phyloP scores from a whole-genome alignment of 2,113 vertebrate genomes.

The Datnioides undecimradiatus region DNA sequence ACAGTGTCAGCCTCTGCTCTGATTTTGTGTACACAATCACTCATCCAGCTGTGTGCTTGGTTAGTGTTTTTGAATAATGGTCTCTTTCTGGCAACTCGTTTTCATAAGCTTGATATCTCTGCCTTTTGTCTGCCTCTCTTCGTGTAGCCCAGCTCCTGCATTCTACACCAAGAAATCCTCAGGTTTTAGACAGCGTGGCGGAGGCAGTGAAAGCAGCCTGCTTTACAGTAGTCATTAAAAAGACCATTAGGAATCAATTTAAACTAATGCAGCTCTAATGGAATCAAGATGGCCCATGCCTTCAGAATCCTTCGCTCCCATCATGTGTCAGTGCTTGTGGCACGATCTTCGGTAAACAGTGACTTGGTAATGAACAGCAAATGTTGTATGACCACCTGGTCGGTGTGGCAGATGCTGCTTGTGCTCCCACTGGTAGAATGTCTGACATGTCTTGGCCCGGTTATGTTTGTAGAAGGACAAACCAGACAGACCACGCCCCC shows the following conservation, averaged over 20 bases:
- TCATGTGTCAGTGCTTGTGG: constrained; percentile 42
- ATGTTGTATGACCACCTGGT: constrained; percentile 49
- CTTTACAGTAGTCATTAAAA: constrained; percentile 69
- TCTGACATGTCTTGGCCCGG: constrained; percentile 38
- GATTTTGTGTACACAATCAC: neutral
- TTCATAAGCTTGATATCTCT: constrained; percentile 5
- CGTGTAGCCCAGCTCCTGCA: constrained; percentile 14
- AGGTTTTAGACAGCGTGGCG: constrained; percentile 4
- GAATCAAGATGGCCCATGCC: constrained; percentile 68
- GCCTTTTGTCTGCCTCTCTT: neutral
- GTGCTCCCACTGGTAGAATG: neutral
- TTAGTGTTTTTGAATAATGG: neutral
- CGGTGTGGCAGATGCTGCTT: constrained; percentile 31
- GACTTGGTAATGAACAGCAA: constrained; percentile 50
- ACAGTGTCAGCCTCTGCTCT: neutral
- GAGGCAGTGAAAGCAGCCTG: constrained; percentile 38
- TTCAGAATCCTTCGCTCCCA: constrained; percentile 26
- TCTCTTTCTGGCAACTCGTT: neutral
- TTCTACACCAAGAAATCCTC: constrained; percentile 17
- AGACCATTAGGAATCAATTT: constrained; percentile 79
- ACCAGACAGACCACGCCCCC: constrained; percentile 26
- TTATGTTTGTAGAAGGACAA: constrained; percentile 35
- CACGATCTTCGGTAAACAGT: constrained; percentile 25
- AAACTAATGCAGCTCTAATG: constrained; percentile 74
- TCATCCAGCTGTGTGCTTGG: neutral